Evolutionary conservation across 2,888 invertebrate genomes (phyloP), one percentile per base, ranked within the genome.

Genomic region (Erynnis tages): DNA sequence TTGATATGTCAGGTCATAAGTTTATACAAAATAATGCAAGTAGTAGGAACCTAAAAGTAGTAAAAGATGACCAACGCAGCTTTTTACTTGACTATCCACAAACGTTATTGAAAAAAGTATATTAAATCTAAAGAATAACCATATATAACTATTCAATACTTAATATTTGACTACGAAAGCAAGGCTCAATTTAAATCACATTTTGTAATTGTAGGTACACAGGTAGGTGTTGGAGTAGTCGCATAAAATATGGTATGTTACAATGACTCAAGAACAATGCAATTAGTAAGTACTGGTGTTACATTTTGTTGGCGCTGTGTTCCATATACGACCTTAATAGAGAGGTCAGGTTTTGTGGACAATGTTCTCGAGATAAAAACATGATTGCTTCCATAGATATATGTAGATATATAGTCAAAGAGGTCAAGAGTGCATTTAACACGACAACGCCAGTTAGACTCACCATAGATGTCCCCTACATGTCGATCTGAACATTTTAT

Each of bases 181-280:
- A n/a, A n/a, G n/a, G n/a, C n/a, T n/a, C n/a, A n/a, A n/a, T n/a
- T n/a, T n/a, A n/a, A n/a, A n/a, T n/a, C n/a, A n/a, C n/a, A n/a
- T n/a, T n/a, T n/a, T n/a, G n/a, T n/a, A n/a, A n/a, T n/a, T n/a
- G n/a, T n/a, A n/a, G n/a, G n/a, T n/a, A n/a, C n/a, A n/a, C n/a
- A n/a, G n/a, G n/a, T n/a, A n/a, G n/a, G n/a, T n/a, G n/a, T n/a
- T n/a, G n/a, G n/a, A n/a, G n/a, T n/a, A n/a, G n/a, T n/a, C n/a
- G n/a, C n/a, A n/a, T n/a, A n/a, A n/a, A n/a, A n/a, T n/a, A n/a
- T n/a, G n/a, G n/a, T n/a, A n/a, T n/a, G n/a, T n/a, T n/a, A 75
- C 71, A 72, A 71, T 68, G 58, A 60, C 64, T 62, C 69, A 71
- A 75, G 76, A 81, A 80, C 81, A 82, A 79, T 74, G 70, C 68